Base-by-base conservation (phyloP, 2,888 invertebrate species). In the Euproctis similis region DNA sequence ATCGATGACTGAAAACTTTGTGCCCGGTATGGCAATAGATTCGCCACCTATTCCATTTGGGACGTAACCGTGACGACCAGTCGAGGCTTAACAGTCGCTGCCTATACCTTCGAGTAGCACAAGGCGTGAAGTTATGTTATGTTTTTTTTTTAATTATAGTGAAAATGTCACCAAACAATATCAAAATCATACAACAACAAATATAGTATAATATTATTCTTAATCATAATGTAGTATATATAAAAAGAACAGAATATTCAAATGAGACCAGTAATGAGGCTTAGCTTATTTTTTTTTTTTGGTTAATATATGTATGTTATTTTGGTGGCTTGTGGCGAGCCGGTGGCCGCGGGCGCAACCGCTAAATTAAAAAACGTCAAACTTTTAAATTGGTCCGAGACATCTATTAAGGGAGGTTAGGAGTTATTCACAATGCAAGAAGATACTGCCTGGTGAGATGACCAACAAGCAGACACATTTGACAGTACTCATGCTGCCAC, bases 361-460 rank as follows among this genome's bases (percentile, higher is more conserved):
- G 80, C 74, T 84, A 84, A 84, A 84, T 84, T 84, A 82, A 84
- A 84, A 84, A 82, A 77, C 82, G 80, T 84, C 82, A 84, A 82
- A 78, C 81, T 73, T 72, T 70, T 81, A 84, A 84, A 84, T 82
- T 82, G 84, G 82, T 70, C 72, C 78, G 81, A 78, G 78, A 84
- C 77, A 82, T 82, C 84, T 84, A 84, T 84, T 82, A 82, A 80
- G 73, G 68, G 59, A 56, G 39, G 50, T 61, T 52, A 59, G 42
- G 77, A 36, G 29, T 45, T 24, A 62, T 38, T 43, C 54, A 73
- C 42, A 59, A 20, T 59, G 59, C 4, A n/a, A n/a, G n/a, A n/a
- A n/a, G n/a, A n/a, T n/a, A n/a, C n/a, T n/a, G n/a, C n/a, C n/a
- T n/a, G n/a, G n/a, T n/a, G n/a, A n/a, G n/a, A n/a, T n/a, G n/a